Percentiles rank a stretch among this genome's conserved stretches.
These are phyloP conservation scores for Drosophila ananassae DNA, from an alignment of 1,140 invertebrate species.

Conservation along the genomic window DNA sequence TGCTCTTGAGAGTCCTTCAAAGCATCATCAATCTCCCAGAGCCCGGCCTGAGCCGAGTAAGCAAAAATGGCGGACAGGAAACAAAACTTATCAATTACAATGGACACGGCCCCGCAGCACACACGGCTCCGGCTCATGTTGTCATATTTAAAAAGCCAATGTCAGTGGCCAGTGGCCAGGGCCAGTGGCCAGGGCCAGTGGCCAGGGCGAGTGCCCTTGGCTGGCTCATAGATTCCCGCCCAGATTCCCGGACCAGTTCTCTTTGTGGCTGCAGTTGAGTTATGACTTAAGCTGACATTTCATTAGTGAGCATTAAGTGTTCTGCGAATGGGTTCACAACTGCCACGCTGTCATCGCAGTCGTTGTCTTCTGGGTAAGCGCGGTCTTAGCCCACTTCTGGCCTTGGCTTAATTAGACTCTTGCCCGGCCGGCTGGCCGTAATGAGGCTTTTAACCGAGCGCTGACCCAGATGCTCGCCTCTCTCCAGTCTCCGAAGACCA, in stretches of 20 bases:
- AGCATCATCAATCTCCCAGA: conserved; percentile 79
- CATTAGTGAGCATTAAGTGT: conserved; percentile 83
- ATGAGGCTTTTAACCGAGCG: conserved; percentile 53
- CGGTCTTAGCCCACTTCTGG: conserved; percentile 16
- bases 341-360: conserved; percentile 39
- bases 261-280: conserved; percentile 68
- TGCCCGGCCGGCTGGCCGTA: conserved; percentile 32
- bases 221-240: conserved; percentile 14
- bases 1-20: conserved; percentile 59
- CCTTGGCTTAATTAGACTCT: conserved; percentile 57
- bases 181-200: conserved; percentile 11
- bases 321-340: conserved; percentile 74
- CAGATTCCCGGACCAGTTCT: conserved; percentile 9
- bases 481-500: neutral
- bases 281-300: conserved; percentile 84
- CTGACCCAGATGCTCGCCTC: conserved; percentile 40
- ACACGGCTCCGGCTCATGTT: conserved; percentile 39
- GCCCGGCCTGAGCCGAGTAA: conserved; percentile 33
- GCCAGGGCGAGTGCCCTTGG: conserved; percentile 23
- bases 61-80: conserved; percentile 62
- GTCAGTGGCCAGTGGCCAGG: conserved; percentile 8
- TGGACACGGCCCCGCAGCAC: conserved; percentile 37
- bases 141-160: conserved; percentile 80
- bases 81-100: conserved; percentile 79
- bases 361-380: conserved; percentile 2